Conservation (phyloP, 2,797 vertebrate genomes). For the Pogoniulus pusillus region DNA sequence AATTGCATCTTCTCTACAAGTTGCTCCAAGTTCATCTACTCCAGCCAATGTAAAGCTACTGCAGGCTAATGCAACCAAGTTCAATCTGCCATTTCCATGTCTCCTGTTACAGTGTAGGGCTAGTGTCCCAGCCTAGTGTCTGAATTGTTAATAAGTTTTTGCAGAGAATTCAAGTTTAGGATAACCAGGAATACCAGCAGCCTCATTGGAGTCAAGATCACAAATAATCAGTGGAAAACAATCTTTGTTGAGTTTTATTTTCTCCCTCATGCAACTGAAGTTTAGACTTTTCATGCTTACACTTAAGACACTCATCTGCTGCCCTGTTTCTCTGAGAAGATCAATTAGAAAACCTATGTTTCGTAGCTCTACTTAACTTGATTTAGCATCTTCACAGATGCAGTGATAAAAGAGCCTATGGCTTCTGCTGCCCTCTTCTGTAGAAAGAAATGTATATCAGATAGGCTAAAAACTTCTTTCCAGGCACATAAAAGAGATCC, state of each 20-base stretch:
- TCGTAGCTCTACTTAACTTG: background rate
- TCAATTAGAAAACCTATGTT: background rate
- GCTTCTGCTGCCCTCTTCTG: conserved; percentile 65
- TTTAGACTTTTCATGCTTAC: background rate
- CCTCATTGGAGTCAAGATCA: background rate
- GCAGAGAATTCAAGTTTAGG: too few species aligned
- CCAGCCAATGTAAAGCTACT: background rate
- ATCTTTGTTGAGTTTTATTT: background rate
- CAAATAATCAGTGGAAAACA: background rate
- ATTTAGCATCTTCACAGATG: background rate
- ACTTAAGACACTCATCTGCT: background rate
- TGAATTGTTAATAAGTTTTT: too few species aligned
- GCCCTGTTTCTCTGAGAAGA: background rate
- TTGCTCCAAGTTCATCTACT: background rate
- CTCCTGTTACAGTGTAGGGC: background rate
- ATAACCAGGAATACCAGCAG: background rate
- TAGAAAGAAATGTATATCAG: background rate
- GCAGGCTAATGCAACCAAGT: background rate
- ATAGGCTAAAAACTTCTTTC: background rate
- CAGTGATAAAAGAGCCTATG: background rate
- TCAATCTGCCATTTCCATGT: background rate
- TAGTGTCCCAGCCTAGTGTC: too few species aligned
- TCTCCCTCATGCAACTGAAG: background rate
- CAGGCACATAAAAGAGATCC: background rate
- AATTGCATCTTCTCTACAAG: background rate